Percentiles rank a stretch among this genome's conserved stretches.
These are phyloP conservation scores for Sapajus apella DNA, from an alignment of 2,113 vertebrate species.

Conservation along the genomic window DNA sequence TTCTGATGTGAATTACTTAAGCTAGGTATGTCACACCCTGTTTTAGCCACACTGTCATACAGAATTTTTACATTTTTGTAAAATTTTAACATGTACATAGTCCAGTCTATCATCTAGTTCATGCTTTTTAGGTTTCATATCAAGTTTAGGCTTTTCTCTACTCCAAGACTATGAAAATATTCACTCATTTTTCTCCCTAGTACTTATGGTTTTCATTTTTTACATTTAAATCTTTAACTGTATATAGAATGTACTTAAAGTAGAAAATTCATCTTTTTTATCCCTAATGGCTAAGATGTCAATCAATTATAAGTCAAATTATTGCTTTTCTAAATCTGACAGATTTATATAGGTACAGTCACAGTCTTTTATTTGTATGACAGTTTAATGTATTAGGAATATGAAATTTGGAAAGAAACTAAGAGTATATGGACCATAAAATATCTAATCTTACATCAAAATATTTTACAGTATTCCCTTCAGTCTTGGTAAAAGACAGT, in stretches of 20 bases:
- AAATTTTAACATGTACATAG: background rate
- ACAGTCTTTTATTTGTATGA: background rate
- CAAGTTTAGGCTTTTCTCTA: conserved; percentile 18
- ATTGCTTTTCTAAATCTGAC: conserved; percentile 39
- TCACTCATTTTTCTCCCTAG: background rate
- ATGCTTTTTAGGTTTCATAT: conserved; percentile 8
- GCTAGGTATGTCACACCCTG: background rate
- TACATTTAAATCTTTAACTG: background rate
- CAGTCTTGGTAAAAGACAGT: background rate
- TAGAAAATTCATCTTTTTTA: background rate
- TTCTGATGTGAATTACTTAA: conserved; percentile 30
- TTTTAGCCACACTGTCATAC: background rate
- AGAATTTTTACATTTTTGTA: background rate
- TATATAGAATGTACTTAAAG: background rate
- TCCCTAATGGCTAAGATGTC: background rate
- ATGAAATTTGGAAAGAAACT: background rate
- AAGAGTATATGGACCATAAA: background rate
- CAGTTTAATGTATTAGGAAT: background rate
- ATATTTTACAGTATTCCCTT: background rate
- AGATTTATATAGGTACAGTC: background rate
- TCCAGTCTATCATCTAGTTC: background rate
- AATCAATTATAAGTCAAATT: background rate
- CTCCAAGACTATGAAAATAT: conserved; percentile 21
- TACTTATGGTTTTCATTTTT: conserved; percentile 7
- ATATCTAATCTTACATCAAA: background rate